Conservation (phyloP, 2,113 vertebrate species). For the Micromys minutus region DNA sequence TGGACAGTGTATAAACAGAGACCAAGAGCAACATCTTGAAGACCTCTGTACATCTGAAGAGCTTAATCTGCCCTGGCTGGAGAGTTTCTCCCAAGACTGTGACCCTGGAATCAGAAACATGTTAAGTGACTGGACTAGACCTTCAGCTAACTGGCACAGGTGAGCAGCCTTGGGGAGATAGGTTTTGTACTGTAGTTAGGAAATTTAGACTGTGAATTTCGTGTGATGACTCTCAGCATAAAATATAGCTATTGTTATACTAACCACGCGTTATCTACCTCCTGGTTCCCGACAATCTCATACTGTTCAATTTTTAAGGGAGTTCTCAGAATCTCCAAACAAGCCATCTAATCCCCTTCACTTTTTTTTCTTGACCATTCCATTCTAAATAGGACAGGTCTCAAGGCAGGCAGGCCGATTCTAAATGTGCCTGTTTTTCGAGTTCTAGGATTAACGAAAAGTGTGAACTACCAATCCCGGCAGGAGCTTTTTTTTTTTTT, state of each 20-base stretch:
- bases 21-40: no score
- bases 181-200: not conserved
- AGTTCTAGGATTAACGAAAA: not conserved
- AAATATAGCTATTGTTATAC: not conserved
- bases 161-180: no score
- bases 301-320: not conserved
- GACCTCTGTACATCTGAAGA: no score
- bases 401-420: not conserved
- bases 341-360: not conserved
- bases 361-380: not conserved
- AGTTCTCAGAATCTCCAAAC: not conserved
- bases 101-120: no score
- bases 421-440: not conserved
- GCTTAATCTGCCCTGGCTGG: no score
- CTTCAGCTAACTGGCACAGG: no score
- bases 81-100: no score
- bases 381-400: no score
- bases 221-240: not conserved
- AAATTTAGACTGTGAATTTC: not conserved
- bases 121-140: no score
- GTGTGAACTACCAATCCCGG: not conserved
- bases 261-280: not conserved
- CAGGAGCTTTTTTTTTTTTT: not conserved
- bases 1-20: no score
- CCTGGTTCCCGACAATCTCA: not conserved